Conservation (phyloP, 2,888 invertebrate genomes). For the Stomorhina lunata region DNA sequence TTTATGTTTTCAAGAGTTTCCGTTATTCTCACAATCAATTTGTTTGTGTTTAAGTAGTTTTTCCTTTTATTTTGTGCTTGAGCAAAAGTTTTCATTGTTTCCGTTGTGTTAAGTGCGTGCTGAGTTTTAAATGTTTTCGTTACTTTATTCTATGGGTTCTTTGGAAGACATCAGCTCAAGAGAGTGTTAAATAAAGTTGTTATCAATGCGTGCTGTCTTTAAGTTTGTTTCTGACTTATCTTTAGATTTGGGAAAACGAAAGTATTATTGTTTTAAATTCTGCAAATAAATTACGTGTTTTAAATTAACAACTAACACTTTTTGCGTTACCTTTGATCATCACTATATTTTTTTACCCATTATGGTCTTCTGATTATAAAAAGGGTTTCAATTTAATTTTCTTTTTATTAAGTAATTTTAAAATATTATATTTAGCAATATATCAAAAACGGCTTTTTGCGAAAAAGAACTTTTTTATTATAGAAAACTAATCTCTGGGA, state of each 20-base stretch:
- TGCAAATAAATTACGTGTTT: slow-evolving; percentile 26
- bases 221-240: slow-evolving; percentile 40
- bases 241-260: not conserved
- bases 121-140: slow-evolving; percentile 34
- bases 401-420: no score
- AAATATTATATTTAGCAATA: no score
- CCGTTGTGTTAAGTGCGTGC: slow-evolving; percentile 63
- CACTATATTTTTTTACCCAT: no score
- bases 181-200: slow-evolving; percentile 38
- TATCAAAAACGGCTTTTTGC: no score
- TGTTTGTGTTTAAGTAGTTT: slow-evolving; percentile 37
- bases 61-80: not conserved
- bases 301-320: no score
- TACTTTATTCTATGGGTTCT: slow-evolving; percentile 3
- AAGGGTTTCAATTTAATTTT: no score
- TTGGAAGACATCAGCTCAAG: not conserved
- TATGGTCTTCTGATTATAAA: no score
- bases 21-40: slow-evolving; percentile 18
- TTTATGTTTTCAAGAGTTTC: slow-evolving; percentile 35
- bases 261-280: slow-evolving; percentile 33
- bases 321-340: no score
- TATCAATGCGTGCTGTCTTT: slow-evolving; percentile 24
- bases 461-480: no score
- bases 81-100: slow-evolving; percentile 58
- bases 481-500: no score